Base-by-base conservation (phyloP, 2,113 vertebrate species). In the Gallinago media region DNA sequence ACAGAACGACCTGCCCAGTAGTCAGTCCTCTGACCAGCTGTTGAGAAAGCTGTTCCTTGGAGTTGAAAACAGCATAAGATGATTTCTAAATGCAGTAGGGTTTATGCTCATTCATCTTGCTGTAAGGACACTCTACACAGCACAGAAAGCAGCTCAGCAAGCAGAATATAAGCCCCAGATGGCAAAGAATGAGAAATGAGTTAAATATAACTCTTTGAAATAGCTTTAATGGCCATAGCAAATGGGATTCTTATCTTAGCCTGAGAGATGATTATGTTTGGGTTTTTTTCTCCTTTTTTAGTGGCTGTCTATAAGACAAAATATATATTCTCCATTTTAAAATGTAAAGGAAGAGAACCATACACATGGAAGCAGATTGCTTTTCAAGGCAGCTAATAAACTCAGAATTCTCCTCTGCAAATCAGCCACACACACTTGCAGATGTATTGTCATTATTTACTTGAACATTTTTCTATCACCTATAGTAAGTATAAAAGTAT, bases 41-140 rank as follows among this genome's bases (percentile, higher is more conserved):
- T 95, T 61, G 50, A 67, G 77, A 96, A 94, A 80, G 38, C 67
- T 94, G 49, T 91, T 89, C 46, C 27, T 29, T 3, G 6, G 31
- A 80, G 20, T 44, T 88, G 50, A 93, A 89, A 95, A 62, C 61
- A 78, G 49, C 40, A 63, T 36, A 74, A 85, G 32, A 78, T 88
- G 73, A 85, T 92, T 94, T 90, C 76, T n/a, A 85, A 84, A 85
- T 62, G 75, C 73, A 56, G 38, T 78, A 44, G 65, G 50, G 42
- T n/a, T 83, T 92, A 55, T 3, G 6, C n/a, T 94, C 77, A 84
- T 95, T 94, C 50, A 73, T 96, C 94, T 95, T 95, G 61, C 86
- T 96, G 92, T 88, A 91, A 96, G 72, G 70, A 71, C 59, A 38
- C 77, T 83, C 36, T 23, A 52, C 25, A 73, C 9, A 36, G 49